Evolutionary conservation across 2,113 vertebrate genomes (phyloP), one percentile per base, ranked within the genome.

Genomic region (Hypomesus transpacificus): DNA sequence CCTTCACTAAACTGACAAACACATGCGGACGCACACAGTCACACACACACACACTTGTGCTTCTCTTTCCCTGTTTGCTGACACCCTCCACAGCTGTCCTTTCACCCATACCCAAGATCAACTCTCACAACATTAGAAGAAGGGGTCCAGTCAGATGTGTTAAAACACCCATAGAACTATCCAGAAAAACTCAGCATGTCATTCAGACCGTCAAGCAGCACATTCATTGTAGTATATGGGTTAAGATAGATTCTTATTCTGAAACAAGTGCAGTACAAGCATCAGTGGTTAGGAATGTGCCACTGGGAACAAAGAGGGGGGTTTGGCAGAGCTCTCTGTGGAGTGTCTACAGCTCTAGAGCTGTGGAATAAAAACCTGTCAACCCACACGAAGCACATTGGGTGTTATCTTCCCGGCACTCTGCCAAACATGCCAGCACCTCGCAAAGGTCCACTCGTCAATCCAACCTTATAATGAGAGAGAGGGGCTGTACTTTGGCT

Each of bases 241-340:
- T 18, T 18, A 4, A 17, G 54, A 18, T 56, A 17, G 16, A 20
- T 52, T 76, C 39, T 66, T 70, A n/a, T 59, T 64, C 77, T 74
- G 79, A 58, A 77, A 69, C 75, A 82, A 70, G 63, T 82, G 18
- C 61, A 65, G 63, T 65, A 75, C 66, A 84, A 80, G 75, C 62
- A 62, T 89, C 85, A 87, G 77, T 3, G 0, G 71, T 83, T 84
- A 84, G 87, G 84, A 83, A 89, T 88, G 73, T 82, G 76, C 80
- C 75, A 52, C 61, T 54, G 70, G 62, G 16, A 84, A 75, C 74
- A 71, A 16, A 70, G 81, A 77, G 71, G 76, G 77, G 73, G 58
- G 62, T 4, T 3, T 53, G 78, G 64, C 70, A 70, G 65, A 70
- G 76, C 54, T 83, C 68, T 56, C 63, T 70, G 68, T 66, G 67